A percentile compares a stretch with the other conserved stretches of the same genome.
phyloP scores from a whole-genome alignment of 1,140 invertebrate species.

The Trichoplusia ni region DNA sequence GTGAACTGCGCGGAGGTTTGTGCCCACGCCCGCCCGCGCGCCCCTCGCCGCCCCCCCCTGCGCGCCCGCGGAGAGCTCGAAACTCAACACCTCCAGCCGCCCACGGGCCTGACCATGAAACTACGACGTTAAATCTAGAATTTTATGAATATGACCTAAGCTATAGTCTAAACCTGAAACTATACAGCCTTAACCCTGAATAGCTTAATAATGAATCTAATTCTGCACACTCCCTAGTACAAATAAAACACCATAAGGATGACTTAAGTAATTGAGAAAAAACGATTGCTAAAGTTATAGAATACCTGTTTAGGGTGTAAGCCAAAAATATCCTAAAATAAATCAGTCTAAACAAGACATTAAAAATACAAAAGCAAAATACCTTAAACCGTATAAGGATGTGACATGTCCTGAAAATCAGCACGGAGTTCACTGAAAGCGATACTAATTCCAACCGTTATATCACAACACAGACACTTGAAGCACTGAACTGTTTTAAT shows the following conservation, averaged over 20 bases:
- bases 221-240: no score
- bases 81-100: constrained; percentile 58
- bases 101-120: constrained; percentile 58
- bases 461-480: constrained; percentile 1
- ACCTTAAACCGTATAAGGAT: constrained; percentile 6
- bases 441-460: background rate
- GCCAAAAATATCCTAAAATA: no score
- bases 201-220: no score
- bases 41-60: constrained; percentile 19
- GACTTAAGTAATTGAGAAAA: no score
- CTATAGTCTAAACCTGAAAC: no score
- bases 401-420: constrained; percentile 10
- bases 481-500: constrained; percentile 25
- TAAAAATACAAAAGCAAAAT: background rate
- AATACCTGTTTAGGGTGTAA: no score
- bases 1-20: constrained; percentile 57
- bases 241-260: no score
- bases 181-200: no score
- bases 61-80: constrained; percentile 41
- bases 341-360: background rate
- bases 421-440: constrained; percentile 2
- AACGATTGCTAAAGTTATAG: no score
- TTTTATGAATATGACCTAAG: constrained; percentile 8
- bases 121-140: constrained; percentile 45
- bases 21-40: constrained; percentile 61